Conservation (phyloP, 2,888 invertebrate species). For the Megastigmus dorsalis region DNA sequence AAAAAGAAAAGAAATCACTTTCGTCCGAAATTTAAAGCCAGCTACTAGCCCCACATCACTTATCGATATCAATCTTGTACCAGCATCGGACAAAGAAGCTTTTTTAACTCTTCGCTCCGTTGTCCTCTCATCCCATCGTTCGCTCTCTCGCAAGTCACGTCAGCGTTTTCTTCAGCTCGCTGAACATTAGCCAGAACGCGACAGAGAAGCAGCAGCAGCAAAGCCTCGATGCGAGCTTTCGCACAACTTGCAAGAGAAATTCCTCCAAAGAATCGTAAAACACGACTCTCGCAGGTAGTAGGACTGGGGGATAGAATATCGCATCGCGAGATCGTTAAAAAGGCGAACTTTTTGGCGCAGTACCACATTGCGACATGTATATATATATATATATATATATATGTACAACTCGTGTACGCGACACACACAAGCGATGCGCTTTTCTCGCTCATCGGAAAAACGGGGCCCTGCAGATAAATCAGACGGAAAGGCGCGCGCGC, state of each 20-base stretch:
- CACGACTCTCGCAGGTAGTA: background rate
- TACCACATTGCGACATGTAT: too few relatives aligned
- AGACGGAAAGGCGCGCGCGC: conserved; percentile 13
- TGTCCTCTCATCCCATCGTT: too few relatives aligned
- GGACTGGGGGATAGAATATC: background rate
- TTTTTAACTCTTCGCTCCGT: too few relatives aligned
- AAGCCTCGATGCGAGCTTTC: background rate
- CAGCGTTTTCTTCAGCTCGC: background rate
- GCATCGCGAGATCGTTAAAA: conserved; percentile 29
- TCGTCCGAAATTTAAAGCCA: too few relatives aligned
- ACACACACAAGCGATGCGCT: background rate
- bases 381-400: too few relatives aligned
- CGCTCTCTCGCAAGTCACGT: too few relatives aligned
- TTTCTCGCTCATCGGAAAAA: conserved; percentile 30
- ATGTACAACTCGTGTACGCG: too few relatives aligned
- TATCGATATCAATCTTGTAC: too few relatives aligned
- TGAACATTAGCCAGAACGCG: background rate
- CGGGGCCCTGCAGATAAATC: conserved; percentile 38
- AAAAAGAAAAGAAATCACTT: too few relatives aligned
- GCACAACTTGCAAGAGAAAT: background rate
- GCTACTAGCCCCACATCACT: too few relatives aligned
- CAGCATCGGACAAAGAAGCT: too few relatives aligned
- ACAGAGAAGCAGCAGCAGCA: background rate
- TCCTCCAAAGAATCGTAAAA: background rate
- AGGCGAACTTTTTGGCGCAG: conserved; percentile 44